Conservation (phyloP, 2,113 vertebrate genomes). For the Chloroceryle aenea region DNA sequence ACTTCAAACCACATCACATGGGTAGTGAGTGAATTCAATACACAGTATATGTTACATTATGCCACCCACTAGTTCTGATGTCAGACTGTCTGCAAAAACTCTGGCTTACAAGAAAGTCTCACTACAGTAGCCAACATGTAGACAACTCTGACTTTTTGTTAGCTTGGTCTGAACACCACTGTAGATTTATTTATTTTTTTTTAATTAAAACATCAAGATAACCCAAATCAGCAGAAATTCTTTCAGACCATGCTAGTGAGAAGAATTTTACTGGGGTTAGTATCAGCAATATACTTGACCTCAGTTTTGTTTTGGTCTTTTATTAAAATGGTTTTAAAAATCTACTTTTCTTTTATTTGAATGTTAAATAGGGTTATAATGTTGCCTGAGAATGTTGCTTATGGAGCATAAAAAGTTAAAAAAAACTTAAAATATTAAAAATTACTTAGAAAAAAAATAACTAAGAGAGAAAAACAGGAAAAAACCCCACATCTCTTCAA, state of each 20-base stretch:
- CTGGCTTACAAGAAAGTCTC: not conserved
- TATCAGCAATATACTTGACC: not conserved
- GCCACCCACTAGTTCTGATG: slow-evolving; percentile 57
- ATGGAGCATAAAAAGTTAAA: not conserved
- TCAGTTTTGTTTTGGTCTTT: not conserved
- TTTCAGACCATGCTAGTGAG: not conserved
- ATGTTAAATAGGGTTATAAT: not conserved
- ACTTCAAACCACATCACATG: slow-evolving; percentile 12
- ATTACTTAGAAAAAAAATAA: not conserved
- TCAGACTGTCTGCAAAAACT: slow-evolving; percentile 29
- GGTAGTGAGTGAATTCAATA: slow-evolving; percentile 2
- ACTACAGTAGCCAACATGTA: not conserved
- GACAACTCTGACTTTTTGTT: not conserved
- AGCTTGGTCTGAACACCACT: not conserved
- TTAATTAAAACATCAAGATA: not conserved
- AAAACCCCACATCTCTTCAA: not conserved
- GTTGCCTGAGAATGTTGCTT: not conserved
- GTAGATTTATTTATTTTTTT: not conserved
- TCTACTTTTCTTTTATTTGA: not conserved
- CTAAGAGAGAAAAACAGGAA: not conserved
- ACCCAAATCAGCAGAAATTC: not conserved
- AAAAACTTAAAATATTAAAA: not conserved
- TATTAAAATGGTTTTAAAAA: not conserved
- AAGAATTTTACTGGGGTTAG: not conserved
- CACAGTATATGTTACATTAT: not conserved